A percentile compares a stretch with the other conserved stretches of the same genome.
These are phyloP conservation scores for Chaetophractus vellerosus DNA, from an alignment of 2,797 vertebrate genomes.

Conservation along the genomic window DNA sequence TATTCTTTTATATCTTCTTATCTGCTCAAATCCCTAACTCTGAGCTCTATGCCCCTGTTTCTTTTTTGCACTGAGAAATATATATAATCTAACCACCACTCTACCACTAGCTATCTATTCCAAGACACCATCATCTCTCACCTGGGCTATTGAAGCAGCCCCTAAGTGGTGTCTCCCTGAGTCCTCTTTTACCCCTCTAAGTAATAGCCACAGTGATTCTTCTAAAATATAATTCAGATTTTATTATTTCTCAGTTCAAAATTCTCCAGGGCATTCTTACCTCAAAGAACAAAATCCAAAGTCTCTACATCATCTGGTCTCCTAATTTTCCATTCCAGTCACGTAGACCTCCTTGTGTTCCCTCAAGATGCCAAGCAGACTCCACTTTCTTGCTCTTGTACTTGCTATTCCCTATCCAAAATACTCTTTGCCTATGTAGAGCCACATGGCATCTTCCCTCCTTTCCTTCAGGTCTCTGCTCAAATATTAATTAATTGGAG, in stretches of 20 bases:
- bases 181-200: background rate
- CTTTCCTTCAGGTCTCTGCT: background rate
- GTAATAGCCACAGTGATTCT: background rate
- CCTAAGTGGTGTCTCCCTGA: background rate
- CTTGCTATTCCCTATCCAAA: background rate
- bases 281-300: constrained; percentile 17
- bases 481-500: background rate
- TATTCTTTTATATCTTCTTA: background rate
- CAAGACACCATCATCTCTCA: background rate
- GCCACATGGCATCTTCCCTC: background rate
- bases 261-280: background rate
- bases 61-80: background rate
- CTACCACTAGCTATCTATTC: background rate
- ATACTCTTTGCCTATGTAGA: background rate
- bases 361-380: background rate
- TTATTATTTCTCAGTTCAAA: constrained; percentile 18
- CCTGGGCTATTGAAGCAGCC: background rate
- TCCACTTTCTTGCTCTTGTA: background rate
- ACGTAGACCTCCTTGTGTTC: background rate
- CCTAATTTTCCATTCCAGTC: background rate
- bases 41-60: background rate
- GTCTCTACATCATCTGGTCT: background rate
- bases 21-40: background rate
- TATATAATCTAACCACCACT: background rate
- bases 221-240: constrained; percentile 47